These are phyloP conservation scores for Drosophila suboccidentalis DNA, from an alignment of 2,888 invertebrate genomes.

Conservation along the genomic window DNA sequence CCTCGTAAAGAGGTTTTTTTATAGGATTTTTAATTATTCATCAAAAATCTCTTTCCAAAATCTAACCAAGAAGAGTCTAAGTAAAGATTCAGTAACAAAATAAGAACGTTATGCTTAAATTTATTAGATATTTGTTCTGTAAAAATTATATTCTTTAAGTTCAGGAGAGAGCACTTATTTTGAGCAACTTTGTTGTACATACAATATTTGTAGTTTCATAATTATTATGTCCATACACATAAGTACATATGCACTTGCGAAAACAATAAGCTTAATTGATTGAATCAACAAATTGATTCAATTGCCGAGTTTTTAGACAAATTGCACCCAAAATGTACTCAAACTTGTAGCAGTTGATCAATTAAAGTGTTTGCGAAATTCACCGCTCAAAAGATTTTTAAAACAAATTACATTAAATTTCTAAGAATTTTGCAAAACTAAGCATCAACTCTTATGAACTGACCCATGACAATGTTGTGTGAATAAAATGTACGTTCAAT, in stretches of 20 bases:
- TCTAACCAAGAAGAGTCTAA: not conserved
- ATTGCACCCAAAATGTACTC: conserved; percentile 11
- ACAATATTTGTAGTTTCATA: no score
- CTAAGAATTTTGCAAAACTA: no score
- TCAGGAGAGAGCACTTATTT: no score
- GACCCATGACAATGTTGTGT: not conserved
- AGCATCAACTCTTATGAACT: not conserved
- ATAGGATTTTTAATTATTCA: not conserved
- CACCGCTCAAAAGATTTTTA: not conserved
- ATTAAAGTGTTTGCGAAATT: not conserved
- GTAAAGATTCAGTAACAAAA: no score
- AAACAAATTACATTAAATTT: not conserved
- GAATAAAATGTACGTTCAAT: not conserved
- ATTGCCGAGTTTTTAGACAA: conserved; percentile 9
- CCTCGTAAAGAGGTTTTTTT: no score
- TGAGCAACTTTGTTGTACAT: no score
- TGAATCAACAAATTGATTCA: conserved; percentile 21
- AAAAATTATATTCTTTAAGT: not conserved
- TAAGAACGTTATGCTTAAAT: not conserved
- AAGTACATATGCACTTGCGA: conserved; percentile 6
- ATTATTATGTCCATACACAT: not conserved
- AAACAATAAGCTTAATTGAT: conserved; percentile 7
- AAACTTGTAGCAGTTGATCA: conserved; percentile 1
- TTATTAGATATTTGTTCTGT: not conserved
- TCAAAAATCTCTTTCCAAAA: not conserved